phyloP scores from a whole-genome alignment of 2,113 vertebrate species.

The Elanoides forficatus region DNA sequence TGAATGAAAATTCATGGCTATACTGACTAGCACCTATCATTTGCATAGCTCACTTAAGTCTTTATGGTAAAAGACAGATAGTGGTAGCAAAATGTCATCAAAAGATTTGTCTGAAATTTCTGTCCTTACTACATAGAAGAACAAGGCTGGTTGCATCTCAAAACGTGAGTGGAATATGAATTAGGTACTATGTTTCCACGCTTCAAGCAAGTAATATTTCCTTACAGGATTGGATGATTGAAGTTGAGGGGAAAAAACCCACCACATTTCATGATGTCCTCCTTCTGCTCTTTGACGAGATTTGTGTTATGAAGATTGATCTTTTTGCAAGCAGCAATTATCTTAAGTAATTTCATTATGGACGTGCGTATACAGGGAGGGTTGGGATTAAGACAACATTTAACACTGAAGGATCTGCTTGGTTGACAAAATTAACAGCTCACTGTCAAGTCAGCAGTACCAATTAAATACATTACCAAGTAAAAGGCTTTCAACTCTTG shows the following conservation, averaged over 20 bases:
- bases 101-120: background rate
- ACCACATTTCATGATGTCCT: background rate
- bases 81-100: background rate
- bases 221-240: background rate
- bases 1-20: background rate
- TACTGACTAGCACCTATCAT: background rate
- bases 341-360: constrained; percentile 1
- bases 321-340: background rate
- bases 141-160: background rate
- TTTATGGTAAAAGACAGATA: background rate
- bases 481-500: background rate
- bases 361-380: background rate
- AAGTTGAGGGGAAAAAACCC: background rate
- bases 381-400: background rate
- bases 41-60: background rate
- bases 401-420: background rate
- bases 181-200: background rate
- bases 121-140: background rate
- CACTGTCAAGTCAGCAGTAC: background rate
- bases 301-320: background rate
- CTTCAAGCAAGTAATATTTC: background rate
- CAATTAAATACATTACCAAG: background rate
- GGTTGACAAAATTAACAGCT: background rate
- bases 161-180: background rate
- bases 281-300: background rate